These are phyloP conservation scores for Procavia capensis DNA, from an alignment of 2,113 vertebrate genomes.

Conservation along the genomic window DNA sequence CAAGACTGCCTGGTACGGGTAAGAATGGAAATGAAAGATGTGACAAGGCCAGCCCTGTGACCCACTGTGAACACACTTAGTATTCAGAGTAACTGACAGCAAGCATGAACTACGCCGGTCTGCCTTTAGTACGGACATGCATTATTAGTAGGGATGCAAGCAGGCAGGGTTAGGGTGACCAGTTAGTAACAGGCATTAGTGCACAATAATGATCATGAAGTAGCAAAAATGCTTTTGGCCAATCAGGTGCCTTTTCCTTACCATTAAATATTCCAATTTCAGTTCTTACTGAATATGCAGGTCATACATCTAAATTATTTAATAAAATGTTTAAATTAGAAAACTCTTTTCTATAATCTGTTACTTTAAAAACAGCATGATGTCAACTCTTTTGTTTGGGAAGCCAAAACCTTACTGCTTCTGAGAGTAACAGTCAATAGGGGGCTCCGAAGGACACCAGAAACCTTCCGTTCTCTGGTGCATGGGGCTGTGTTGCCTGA, in stretches of 20 bases:
- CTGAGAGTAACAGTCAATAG: neutral
- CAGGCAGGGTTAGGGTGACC: constrained; percentile 83
- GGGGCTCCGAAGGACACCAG: neutral
- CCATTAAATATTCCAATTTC: constrained; percentile 93
- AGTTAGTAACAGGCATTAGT: constrained; percentile 85
- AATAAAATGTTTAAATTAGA: constrained; percentile 94
- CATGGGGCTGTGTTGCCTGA: neutral
- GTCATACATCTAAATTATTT: constrained; percentile 99
- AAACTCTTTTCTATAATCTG: constrained; percentile 83
- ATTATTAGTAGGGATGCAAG: constrained; percentile 83
- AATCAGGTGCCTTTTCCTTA: constrained; percentile 93
- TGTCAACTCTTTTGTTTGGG: constrained; percentile 58
- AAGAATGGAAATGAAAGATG: neutral
- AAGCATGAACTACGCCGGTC: constrained; percentile 73
- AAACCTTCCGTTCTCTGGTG: neutral
- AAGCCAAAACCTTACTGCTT: neutral
- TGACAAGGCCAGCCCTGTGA: neutral
- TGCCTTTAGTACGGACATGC: constrained; percentile 84
- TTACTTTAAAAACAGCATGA: constrained; percentile 71
- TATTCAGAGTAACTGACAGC: constrained; percentile 54
- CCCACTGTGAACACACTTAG: constrained; percentile 62
- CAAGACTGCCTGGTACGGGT: neutral
- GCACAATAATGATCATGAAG: constrained; percentile 84
- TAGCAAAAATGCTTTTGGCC: constrained; percentile 84
- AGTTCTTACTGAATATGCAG: constrained; percentile 93